Conservation (phyloP, 2,888 invertebrate species). For the Apomyelois bistriatella region DNA sequence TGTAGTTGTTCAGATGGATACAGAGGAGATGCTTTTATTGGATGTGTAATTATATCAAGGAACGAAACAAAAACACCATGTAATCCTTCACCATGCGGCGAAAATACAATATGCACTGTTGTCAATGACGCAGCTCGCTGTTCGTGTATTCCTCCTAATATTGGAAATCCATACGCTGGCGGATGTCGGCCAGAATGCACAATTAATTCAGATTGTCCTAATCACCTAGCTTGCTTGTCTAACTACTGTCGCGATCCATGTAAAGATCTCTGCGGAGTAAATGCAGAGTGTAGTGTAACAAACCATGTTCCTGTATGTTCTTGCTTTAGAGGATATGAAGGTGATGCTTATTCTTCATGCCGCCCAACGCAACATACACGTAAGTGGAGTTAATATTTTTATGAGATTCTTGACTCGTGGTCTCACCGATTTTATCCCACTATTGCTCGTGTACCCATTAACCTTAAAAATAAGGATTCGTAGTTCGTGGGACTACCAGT, state of each 20-base stretch:
- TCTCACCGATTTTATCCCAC: too few relatives aligned
- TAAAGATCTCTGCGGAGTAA: slow-evolving; percentile 89
- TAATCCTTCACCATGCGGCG: slow-evolving; percentile 89
- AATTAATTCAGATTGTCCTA: slow-evolving; percentile 89
- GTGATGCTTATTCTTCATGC: slow-evolving; percentile 91
- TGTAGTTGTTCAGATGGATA: slow-evolving; percentile 89
- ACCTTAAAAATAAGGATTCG: too few relatives aligned
- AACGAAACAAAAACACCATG: slow-evolving; percentile 81
- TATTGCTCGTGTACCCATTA: too few relatives aligned
- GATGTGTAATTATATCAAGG: slow-evolving; percentile 82
- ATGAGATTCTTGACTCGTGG: too few relatives aligned
- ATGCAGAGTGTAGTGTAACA: slow-evolving; percentile 89
- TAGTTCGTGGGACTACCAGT: too few relatives aligned
- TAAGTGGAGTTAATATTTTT: slow-evolving; percentile 57
- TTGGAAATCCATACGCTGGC: slow-evolving; percentile 91
- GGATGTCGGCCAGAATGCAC: slow-evolving; percentile 93
- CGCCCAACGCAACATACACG: slow-evolving; percentile 78
- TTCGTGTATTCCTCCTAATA: slow-evolving; percentile 92
- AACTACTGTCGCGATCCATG: slow-evolving; percentile 93
- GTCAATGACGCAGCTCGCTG: slow-evolving; percentile 86
- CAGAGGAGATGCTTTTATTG: slow-evolving; percentile 91
- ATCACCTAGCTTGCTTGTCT: slow-evolving; percentile 87
- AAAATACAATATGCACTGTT: slow-evolving; percentile 88
- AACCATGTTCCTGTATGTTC: slow-evolving; percentile 92
- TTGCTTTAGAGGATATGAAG: slow-evolving; percentile 87